These are phyloP conservation scores for Lithophane socia DNA, from an alignment of 2,888 invertebrate species.

Conservation along the genomic window DNA sequence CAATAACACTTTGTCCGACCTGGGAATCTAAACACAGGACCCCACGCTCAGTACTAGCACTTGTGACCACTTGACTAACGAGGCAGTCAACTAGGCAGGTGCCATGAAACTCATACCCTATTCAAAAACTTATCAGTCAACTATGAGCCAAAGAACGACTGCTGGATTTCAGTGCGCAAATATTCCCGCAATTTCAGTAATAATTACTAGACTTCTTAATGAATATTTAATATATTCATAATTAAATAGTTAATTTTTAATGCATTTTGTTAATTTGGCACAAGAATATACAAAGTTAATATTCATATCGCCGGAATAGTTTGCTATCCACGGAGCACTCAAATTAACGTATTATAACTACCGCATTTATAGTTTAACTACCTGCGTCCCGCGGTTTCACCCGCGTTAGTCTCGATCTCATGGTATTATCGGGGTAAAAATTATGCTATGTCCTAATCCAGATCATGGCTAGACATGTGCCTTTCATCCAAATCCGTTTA, in stretches of 20 bases:
- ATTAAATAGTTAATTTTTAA: conserved; percentile 8
- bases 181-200: neutral
- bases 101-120: conserved; percentile 2
- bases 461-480: too few relatives aligned
- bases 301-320: conserved; percentile 22
- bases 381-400: too few relatives aligned
- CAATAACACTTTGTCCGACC: too few relatives aligned
- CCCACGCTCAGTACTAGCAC: too few relatives aligned
- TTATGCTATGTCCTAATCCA: too few relatives aligned
- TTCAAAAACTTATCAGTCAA: conserved; percentile 23
- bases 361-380: neutral
- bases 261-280: conserved; percentile 7
- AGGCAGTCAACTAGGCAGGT: too few relatives aligned
- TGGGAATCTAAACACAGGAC: too few relatives aligned
- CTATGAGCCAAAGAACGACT: neutral
- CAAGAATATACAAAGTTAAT: conserved; percentile 19
- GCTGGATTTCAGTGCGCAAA: neutral
- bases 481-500: too few relatives aligned
- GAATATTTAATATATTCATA: conserved; percentile 7
- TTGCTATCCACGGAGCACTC: neutral
- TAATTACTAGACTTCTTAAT: conserved; percentile 2
- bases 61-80: too few relatives aligned
- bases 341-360: neutral
- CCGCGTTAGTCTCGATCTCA: too few relatives aligned
- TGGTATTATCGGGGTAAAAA: too few relatives aligned